These are phyloP conservation scores for Speoplatyrhinus poulsoni DNA, from an alignment of 2,113 vertebrate genomes.

Conservation along the genomic window DNA sequence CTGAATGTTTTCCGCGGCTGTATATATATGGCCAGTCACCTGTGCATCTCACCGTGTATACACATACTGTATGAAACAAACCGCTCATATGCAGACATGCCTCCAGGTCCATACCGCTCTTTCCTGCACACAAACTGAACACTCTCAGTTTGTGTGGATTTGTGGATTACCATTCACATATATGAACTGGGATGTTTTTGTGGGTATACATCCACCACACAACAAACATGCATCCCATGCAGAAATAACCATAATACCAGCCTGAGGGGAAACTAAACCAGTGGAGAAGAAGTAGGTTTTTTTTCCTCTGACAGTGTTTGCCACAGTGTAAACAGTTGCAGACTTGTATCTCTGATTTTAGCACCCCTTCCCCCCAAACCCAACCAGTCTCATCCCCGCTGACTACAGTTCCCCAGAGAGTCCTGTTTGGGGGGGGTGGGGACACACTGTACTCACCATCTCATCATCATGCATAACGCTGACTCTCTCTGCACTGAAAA, in stretches of 20 bases:
- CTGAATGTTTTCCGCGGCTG: too few species aligned
- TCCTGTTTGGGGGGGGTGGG: constrained; percentile 49
- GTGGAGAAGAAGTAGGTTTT: background rate
- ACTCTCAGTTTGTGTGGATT: constrained; percentile 47
- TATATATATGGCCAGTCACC: constrained; percentile 1
- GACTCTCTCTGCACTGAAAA: constrained; percentile 93
- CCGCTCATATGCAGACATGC: constrained; percentile 57
- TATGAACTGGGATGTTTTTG: constrained; percentile 32
- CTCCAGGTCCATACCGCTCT: constrained; percentile 11
- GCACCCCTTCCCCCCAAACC: constrained; percentile 11
- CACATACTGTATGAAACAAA: constrained; percentile 65
- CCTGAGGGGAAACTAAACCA: constrained; percentile 27
- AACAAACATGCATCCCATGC: constrained; percentile 71
- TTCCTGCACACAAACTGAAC: constrained; percentile 55
- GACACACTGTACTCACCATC: constrained; percentile 83
- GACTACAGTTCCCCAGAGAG: constrained; percentile 59
- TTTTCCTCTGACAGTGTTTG: constrained; percentile 15
- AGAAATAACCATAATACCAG: constrained; percentile 53
- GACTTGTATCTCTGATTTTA: constrained; percentile 34
- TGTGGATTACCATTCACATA: constrained; percentile 46
- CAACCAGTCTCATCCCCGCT: background rate
- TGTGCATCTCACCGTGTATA: constrained; percentile 16
- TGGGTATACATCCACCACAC: constrained; percentile 63
- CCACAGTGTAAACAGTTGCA: constrained; percentile 23
- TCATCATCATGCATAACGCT: constrained; percentile 88